These are phyloP conservation scores for Plagodis pulveraria DNA, from an alignment of 2,888 invertebrate genomes.

Conservation along the genomic window DNA sequence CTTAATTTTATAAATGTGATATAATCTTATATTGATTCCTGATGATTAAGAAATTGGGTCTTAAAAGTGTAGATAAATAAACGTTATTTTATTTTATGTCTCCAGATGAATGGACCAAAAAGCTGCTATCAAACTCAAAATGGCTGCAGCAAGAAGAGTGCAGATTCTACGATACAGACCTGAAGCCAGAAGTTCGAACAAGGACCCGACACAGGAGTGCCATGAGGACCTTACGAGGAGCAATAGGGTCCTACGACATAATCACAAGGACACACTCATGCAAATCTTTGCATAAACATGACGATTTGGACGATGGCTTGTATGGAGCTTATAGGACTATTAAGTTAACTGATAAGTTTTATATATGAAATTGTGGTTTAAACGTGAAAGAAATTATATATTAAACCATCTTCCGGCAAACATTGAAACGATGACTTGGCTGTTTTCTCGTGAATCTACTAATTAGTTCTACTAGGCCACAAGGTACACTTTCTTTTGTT, in stretches of 20 bases:
- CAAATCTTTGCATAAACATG: conserved; percentile 61
- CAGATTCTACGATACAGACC: conserved; percentile 71
- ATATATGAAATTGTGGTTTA: neutral
- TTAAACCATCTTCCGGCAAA: no score
- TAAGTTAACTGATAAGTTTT: conserved; percentile 60
- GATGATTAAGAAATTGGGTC: neutral
- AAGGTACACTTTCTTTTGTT: no score
- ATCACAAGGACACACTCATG: conserved; percentile 73
- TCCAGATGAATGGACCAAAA: conserved; percentile 89
- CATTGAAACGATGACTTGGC: no score
- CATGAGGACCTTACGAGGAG: conserved; percentile 42
- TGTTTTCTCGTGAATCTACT: no score
- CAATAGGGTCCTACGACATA: conserved; percentile 68
- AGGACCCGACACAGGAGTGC: conserved; percentile 61
- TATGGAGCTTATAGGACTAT: conserved; percentile 75
- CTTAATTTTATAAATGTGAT: no score
- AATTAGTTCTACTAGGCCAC: no score
- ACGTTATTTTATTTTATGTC: conserved; percentile 7
- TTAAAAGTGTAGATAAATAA: no score
- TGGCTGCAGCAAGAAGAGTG: conserved; percentile 89
- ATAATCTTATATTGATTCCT: neutral
- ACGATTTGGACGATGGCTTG: conserved; percentile 68
- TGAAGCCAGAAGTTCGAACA: conserved; percentile 60
- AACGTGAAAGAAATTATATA: neutral
- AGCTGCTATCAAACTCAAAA: conserved; percentile 87